A percentile compares a stretch with the other conserved stretches of the same genome.
phyloP scores from a whole-genome alignment of 1,140 invertebrate species.

The Drosophila saltans region DNA sequence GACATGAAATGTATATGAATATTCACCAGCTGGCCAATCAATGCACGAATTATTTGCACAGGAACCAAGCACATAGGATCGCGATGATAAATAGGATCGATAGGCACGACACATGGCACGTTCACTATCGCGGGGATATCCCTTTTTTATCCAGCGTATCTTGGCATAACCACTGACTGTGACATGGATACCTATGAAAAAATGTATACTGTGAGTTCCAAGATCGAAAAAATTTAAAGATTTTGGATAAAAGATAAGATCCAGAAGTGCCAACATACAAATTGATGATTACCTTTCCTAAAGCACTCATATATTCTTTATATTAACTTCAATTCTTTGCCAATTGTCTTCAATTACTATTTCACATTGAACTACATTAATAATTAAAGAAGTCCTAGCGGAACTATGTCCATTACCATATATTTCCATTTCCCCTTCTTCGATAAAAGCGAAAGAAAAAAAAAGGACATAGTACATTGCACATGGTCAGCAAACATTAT shows the following conservation, averaged over 20 bases:
- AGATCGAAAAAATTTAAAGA: too few species aligned
- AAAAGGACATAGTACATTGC: constrained; percentile 5
- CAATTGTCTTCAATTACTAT: too few species aligned
- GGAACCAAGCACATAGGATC: constrained; percentile 79
- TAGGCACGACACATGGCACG: constrained; percentile 81
- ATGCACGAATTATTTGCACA: constrained; percentile 77
- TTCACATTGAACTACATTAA: too few species aligned
- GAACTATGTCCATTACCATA: not conserved
- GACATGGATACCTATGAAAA: constrained; percentile 72
- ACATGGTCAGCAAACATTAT: constrained; percentile 21
- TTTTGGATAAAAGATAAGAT: not conserved
- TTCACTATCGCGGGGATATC: constrained; percentile 81
- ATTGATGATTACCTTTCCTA: too few species aligned
- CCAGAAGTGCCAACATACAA: too few species aligned
- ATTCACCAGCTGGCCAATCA: constrained; percentile 85
- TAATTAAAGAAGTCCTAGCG: not conserved
- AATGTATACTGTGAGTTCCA: not conserved
- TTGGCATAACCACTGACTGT: constrained; percentile 82
- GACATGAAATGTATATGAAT: constrained; percentile 86
- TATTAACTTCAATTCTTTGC: too few species aligned
- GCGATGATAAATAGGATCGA: constrained; percentile 78
- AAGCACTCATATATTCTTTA: too few species aligned
- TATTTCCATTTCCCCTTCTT: too few species aligned
- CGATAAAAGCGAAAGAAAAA: constrained; percentile 14
- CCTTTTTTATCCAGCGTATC: constrained; percentile 83